These are phyloP conservation scores for Arge pagana DNA, from an alignment of 2,888 invertebrate species.

Conservation along the genomic window DNA sequence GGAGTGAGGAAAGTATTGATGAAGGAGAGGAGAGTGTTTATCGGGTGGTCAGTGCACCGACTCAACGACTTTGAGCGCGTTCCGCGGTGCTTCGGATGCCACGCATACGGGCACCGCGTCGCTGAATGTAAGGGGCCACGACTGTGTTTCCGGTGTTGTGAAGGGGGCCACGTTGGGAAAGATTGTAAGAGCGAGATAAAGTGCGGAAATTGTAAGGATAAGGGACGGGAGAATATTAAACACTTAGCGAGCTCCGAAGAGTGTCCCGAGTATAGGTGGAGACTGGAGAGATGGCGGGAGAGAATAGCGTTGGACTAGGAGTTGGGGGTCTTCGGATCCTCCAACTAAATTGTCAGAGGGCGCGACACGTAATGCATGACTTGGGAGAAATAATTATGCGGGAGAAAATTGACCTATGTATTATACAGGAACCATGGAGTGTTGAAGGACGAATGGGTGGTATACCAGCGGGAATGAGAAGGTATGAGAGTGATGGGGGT, in stretches of 20 bases:
- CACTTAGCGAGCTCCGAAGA: conserved; percentile 10
- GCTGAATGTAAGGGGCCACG: conserved; percentile 18
- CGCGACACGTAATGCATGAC: no score
- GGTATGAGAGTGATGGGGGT: no score
- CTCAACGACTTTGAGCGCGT: conserved; percentile 23
- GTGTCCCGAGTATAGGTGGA: conserved; percentile 18
- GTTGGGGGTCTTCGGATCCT: no score
- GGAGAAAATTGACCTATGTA: no score
- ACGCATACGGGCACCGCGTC: conserved; percentile 28
- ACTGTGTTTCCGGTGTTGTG: conserved; percentile 26
- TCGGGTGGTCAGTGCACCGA: conserved; percentile 26
- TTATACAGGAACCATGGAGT: no score
- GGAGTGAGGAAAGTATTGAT: not conserved
- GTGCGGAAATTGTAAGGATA: conserved; percentile 1
- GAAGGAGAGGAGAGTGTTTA: conserved; percentile 11
- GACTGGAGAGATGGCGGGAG: no score
- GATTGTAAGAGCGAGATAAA: conserved; percentile 11
- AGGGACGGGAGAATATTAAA: conserved; percentile 9
- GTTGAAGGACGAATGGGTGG: no score
- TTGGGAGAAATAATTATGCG: no score
- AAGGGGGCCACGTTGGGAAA: not conserved
- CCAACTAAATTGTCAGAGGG: no score
- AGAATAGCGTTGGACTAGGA: no score
- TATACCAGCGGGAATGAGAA: no score
- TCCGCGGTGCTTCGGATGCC: conserved; percentile 31